Base-by-base conservation (phyloP, 2,888 invertebrate genomes). In the Druceiella hillmani region DNA sequence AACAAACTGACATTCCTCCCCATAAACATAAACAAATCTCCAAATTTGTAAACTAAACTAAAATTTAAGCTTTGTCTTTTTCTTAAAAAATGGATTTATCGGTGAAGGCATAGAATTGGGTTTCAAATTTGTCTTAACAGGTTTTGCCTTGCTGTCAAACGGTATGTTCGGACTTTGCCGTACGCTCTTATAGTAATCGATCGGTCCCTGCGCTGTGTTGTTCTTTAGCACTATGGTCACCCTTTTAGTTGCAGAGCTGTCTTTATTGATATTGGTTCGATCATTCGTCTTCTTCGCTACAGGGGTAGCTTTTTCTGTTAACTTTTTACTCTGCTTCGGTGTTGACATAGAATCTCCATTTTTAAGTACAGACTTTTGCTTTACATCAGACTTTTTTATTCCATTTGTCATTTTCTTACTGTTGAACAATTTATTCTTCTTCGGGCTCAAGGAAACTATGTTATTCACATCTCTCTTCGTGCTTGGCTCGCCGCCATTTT, bases 61-160 rank as follows among this genome's bases (percentile, higher is more conserved):
- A n/a, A n/a, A n/a, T n/a, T n/a, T n/a, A n/a, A n/a, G n/a, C n/a
- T n/a, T n/a, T n/a, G n/a, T n/a, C n/a, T 72, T 75, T 49, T 68
- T 76, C 51, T 75, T 81, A 51, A 83, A 83, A 61, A 86, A 87
- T 0, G 87, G 87, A 61, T 87, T 83, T 2, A 87, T 81, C 0
- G 86, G 87, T 1, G 82, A 83, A 0, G 80, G 76, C 2, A 79
- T 67, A 0, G 76, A 74, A 31, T 73, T 72, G 0, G 78, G 75
- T 53, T 89, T 89, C 2, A 89, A 58, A n/a, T 86, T 76, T 0
- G 88, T 81, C 49, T 81, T 83, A 0, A 56, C 55, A 0, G 90
- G 90, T 49, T 73, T 75, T 37, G 75, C 81, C 11, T 68, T 69
- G 0, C 84, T 76, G 55, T 89, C 87, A 46, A 73, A 89, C 0